Evolutionary conservation across 2,888 invertebrate genomes (phyloP).

Genomic region (Malthinus flaveolus): DNA sequence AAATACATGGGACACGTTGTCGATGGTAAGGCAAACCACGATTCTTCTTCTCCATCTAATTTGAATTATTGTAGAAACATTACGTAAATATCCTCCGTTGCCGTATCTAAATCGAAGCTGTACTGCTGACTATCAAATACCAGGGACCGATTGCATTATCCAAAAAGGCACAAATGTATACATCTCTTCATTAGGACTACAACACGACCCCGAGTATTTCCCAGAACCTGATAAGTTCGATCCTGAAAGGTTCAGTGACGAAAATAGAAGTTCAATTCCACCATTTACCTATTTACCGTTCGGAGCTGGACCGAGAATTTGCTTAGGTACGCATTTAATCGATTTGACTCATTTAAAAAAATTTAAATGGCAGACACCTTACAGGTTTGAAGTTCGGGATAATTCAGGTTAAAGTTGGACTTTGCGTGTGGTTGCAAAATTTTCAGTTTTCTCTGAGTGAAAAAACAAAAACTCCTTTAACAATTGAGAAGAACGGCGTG

Average conservation of each 20-base stretch:
- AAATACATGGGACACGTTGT: constrained; percentile 56
- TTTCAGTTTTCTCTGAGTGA: constrained; percentile 52
- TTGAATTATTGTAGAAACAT: constrained; percentile 39
- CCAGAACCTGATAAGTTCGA: constrained; percentile 18
- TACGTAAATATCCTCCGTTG: constrained; percentile 23
- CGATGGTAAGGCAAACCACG: constrained; percentile 21
- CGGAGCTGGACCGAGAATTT: constrained; percentile 62
- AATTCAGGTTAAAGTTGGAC: constrained; percentile 56
- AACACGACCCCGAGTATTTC: constrained; percentile 16
- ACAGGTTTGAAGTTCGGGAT: constrained; percentile 57
- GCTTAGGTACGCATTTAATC: constrained; percentile 57
- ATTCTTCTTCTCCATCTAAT: no score
- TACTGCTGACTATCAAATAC: constrained; percentile 10
- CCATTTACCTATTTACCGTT: constrained; percentile 61
- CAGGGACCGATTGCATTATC: constrained; percentile 7
- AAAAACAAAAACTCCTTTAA: constrained; percentile 52
- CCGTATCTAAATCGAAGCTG: constrained; percentile 9
- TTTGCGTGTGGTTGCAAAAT: constrained; percentile 53
- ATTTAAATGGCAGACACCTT: no score
- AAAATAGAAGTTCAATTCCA: constrained; percentile 57
- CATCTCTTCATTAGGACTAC: constrained; percentile 13
- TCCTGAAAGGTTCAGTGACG: constrained; percentile 16
- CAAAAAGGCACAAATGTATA: constrained; percentile 11
- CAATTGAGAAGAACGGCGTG: constrained; percentile 50
- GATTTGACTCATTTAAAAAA: no score